Evolutionary conservation across 2,113 vertebrate genomes (phyloP).

Genomic region (Trichechus manatus): DNA sequence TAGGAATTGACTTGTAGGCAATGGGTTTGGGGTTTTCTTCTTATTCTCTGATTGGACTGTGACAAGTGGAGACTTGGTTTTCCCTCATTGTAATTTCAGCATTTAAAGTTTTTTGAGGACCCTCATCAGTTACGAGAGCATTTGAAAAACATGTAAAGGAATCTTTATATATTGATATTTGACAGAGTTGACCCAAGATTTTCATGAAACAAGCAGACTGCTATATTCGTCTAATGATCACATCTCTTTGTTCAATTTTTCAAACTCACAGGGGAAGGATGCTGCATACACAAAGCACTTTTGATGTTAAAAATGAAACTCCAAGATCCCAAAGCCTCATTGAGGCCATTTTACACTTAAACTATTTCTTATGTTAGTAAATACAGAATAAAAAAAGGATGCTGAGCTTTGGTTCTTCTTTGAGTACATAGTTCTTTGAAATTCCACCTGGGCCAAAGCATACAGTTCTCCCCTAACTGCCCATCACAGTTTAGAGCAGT

Average conservation of each 20-base stretch:
- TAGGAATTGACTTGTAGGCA: background rate
- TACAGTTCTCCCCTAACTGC: background rate
- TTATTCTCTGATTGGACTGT: background rate
- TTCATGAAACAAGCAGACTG: constrained; percentile 44
- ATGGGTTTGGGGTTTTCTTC: background rate
- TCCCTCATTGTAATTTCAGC: constrained; percentile 9
- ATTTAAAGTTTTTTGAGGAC: constrained; percentile 28
- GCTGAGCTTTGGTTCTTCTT: constrained; percentile 48
- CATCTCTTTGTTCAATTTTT: constrained; percentile 55
- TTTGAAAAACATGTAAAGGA: constrained; percentile 39
- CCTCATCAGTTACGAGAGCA: background rate
- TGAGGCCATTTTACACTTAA: constrained; percentile 10
- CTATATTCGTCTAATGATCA: background rate
- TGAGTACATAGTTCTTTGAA: constrained; percentile 47
- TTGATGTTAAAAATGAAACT: constrained; percentile 47
- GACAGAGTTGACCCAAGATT: constrained; percentile 10
- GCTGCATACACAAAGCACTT: constrained; percentile 54
- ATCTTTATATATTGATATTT: constrained; percentile 6
- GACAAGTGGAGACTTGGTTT: background rate
- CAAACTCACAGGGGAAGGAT: background rate
- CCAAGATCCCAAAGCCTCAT: constrained; percentile 43
- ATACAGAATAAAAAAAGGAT: constrained; percentile 27
- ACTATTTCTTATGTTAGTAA: constrained; percentile 59
- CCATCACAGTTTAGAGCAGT: background rate
- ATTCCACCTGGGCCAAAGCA: constrained; percentile 38